Conservation (phyloP, 2,113 vertebrate genomes). For the Diglossa brunneiventris region DNA sequence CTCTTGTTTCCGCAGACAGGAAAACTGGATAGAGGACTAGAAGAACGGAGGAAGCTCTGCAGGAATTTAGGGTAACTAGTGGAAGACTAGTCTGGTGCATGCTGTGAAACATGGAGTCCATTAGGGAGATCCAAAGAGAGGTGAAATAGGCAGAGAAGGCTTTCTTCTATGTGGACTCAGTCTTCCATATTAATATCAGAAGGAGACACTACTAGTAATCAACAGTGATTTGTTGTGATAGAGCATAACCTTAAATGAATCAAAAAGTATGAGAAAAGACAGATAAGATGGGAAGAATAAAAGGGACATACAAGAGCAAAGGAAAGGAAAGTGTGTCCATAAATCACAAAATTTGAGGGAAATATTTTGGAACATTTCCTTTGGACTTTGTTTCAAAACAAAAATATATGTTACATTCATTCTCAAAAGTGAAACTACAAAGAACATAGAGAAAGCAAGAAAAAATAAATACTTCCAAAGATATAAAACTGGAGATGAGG, state of each 20-base stretch:
- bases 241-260: background rate
- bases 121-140: background rate
- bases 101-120: background rate
- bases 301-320: background rate
- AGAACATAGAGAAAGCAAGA: background rate
- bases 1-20: background rate
- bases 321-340: background rate
- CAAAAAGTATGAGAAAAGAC: background rate
- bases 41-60: background rate
- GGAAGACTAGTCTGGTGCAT: background rate
- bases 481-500: background rate
- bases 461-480: background rate
- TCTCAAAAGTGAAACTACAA: background rate
- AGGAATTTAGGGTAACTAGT: background rate
- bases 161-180: background rate
- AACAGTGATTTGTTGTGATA: background rate
- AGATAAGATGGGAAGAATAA: background rate
- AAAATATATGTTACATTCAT: background rate
- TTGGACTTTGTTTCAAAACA: background rate
- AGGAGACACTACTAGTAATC: background rate
- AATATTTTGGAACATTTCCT: background rate
- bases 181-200: background rate
- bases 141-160: background rate
- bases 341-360: background rate
- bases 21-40: background rate